phyloP scores from a whole-genome alignment of 1,140 invertebrate species.

The Temnothorax longispinosus region DNA sequence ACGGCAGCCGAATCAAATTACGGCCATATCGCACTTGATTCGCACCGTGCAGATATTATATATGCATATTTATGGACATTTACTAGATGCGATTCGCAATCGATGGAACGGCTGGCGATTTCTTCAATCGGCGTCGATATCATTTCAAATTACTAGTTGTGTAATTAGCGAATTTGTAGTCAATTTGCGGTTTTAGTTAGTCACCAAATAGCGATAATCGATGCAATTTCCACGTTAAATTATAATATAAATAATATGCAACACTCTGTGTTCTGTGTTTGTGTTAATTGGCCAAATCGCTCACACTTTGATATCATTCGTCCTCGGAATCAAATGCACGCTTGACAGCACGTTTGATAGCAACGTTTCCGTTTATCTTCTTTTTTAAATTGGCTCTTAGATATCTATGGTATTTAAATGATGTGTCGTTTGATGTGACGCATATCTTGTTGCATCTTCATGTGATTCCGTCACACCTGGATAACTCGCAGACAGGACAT shows the following conservation, averaged over 20 bases:
- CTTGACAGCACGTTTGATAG: not conserved
- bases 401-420: not conserved
- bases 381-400: not conserved
- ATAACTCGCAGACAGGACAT: conserved; percentile 3
- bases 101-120: conserved; percentile 6
- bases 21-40: conserved; percentile 44
- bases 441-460: too few species aligned
- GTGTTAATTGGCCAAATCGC: not conserved
- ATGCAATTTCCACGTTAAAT: not conserved
- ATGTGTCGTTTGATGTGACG: not conserved
- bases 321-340: not conserved
- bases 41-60: conserved; percentile 41
- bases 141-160: not conserved
- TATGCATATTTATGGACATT: conserved; percentile 59
- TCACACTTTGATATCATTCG: not conserved
- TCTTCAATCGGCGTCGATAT: conserved; percentile 21
- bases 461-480: not conserved
- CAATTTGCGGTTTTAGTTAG: conserved; percentile 9
- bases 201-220: conserved; percentile 40
- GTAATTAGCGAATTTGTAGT: conserved; percentile 51
- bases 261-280: too few species aligned
- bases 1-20: conserved; percentile 42
- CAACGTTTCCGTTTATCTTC: not conserved
- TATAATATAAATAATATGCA: conserved; percentile 1
- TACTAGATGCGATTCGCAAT: conserved; percentile 21